Evolutionary conservation across 2,113 vertebrate species (phyloP), one percentile per base, ranked within the genome.

Genomic region (Nyctibius bracteatus): DNA sequence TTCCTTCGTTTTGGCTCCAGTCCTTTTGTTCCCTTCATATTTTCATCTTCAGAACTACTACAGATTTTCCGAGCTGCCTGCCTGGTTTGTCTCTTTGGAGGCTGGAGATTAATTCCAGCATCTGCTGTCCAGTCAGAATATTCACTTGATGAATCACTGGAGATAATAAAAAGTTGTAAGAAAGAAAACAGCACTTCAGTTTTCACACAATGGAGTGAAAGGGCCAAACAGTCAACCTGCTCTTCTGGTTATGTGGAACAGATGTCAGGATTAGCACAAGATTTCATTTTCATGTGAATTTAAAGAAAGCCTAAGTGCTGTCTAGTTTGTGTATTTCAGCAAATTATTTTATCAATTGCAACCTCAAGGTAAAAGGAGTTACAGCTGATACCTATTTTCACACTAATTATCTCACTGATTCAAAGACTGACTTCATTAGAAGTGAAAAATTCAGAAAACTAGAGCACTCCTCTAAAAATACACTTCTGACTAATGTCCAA

Each of bases 81-180:
- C 93, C 99, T 98, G 61, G 98, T 98, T 55, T 98, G 97, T 86
- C 99, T 98, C 96, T 99, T 99, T 6, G 99, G 99, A 16, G 99
- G 99, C 88, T 99, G 99, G 46, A 99, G 99, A 98, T 99, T 99
- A 96, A 99, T 99, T 22, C 99, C 99, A 28, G 99, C 99, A 94
- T 99, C 99, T 44, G 99, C 99, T 31, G 99, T 99, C 99, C 99
- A 99, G 96, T 99, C 99, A 4, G 99, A 99, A 97, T 99, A 99
- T 81, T 99, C 99, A 95, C 99, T 99, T 63, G 99, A 99, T 22
- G 99, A 99, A 97, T 99, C 99, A 66, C 99, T 99, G 93, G 4
- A 87, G 71, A 58, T 44, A 66, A 86, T 58, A 87, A 72, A 86
- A 88, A 80, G 82, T 62, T 20, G 18, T 83, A 62, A 91, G 86